Conservation (phyloP, 2,113 vertebrate genomes). For the Perca flavescens region DNA sequence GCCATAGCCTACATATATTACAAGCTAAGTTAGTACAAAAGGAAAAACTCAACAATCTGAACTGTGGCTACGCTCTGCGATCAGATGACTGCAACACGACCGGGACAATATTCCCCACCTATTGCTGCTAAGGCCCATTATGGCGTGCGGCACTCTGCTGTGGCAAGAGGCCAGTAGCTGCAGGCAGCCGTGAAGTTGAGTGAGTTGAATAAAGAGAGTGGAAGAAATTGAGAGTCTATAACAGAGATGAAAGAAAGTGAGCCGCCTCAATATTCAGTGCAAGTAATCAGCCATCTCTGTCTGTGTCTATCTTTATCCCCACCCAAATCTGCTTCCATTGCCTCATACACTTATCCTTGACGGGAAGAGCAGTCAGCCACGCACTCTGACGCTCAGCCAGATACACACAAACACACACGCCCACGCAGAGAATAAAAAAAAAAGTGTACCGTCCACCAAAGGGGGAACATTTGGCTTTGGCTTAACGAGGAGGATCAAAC, state of each 20-base stretch:
- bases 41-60: not conserved
- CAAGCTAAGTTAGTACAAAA: not conserved
- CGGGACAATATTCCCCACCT: constrained; percentile 28
- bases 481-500: constrained; percentile 51
- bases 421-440: constrained; percentile 1
- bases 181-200: constrained; percentile 53
- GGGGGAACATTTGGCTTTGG: constrained; percentile 52
- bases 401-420: not conserved
- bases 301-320: constrained; percentile 73
- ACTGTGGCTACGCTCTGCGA: not conserved
- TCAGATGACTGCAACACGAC: constrained; percentile 17
- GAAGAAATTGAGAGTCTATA: constrained; percentile 55
- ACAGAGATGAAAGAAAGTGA: constrained; percentile 71
- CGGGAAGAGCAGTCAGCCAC: constrained; percentile 40
- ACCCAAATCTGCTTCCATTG: constrained; percentile 63
- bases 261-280: constrained; percentile 67
- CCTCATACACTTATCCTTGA: constrained; percentile 55
- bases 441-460: constrained; percentile 53
- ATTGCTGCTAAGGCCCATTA: constrained; percentile 56
- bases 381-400: constrained; percentile 28
- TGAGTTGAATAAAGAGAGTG: constrained; percentile 55
- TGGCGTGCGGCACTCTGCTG: constrained; percentile 19
- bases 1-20: not conserved
- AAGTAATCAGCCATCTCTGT: constrained; percentile 70
- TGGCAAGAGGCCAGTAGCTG: constrained; percentile 52